phyloP scores from a whole-genome alignment of 2,888 invertebrate genomes.

The Notodonta dromedarius region DNA sequence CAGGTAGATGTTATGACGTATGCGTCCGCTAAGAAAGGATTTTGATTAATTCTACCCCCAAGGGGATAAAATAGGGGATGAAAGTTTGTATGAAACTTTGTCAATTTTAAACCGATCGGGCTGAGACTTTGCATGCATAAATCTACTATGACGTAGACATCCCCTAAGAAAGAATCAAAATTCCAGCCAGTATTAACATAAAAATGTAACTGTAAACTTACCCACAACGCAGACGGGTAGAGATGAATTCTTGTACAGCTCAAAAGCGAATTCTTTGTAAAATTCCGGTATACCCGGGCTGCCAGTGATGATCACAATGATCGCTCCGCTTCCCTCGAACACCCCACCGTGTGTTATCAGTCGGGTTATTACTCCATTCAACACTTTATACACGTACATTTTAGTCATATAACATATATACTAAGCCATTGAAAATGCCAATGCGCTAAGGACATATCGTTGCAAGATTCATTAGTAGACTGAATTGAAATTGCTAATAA shows the following conservation, averaged over 20 bases:
- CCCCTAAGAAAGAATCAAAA: too few relatives aligned
- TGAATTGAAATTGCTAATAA: neutral
- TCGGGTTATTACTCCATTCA: slow-evolving; percentile 25
- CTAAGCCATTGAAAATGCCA: neutral
- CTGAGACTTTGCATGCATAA: too few relatives aligned
- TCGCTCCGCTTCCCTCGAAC: slow-evolving; percentile 17
- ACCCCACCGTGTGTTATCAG: slow-evolving; percentile 28
- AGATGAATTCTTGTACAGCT: slow-evolving; percentile 22
- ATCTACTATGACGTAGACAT: too few relatives aligned
- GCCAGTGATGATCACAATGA: slow-evolving; percentile 31
- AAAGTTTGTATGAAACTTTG: too few relatives aligned
- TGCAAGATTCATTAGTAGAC: neutral
- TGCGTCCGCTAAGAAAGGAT: too few relatives aligned
- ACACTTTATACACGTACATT: slow-evolving; percentile 20
- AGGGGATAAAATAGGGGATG: too few relatives aligned
- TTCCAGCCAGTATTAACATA: too few relatives aligned
- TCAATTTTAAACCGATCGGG: too few relatives aligned
- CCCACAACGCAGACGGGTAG: slow-evolving; percentile 29
- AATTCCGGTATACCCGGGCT: slow-evolving; percentile 33
- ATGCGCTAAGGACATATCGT: neutral
- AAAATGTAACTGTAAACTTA: slow-evolving; percentile 18
- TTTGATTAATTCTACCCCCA: too few relatives aligned
- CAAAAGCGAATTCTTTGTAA: slow-evolving; percentile 28
- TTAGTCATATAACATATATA: slow-evolving; percentile 10
- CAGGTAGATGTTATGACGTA: too few relatives aligned